Percentiles rank a stretch among this genome's conserved stretches.
Evolutionary conservation across 64 coral and sea anemone genomes (phyloP).

Genomic region (Orbicella faveolata): DNA sequence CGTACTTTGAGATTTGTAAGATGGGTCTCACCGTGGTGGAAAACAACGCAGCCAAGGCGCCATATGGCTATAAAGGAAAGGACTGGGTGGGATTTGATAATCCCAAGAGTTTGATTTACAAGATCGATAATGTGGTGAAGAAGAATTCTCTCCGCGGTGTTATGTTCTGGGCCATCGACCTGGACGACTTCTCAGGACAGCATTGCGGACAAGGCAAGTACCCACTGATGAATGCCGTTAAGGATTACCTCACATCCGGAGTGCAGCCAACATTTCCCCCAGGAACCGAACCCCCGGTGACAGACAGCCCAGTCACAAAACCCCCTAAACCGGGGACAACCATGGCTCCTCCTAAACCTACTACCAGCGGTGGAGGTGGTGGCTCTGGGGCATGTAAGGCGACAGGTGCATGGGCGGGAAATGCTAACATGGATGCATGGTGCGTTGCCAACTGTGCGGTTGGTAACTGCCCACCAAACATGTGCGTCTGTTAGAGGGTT

Average conservation of each 20-base stretch:
- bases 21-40: constrained; percentile 35
- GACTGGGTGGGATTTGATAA: constrained; percentile 64
- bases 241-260: constrained; percentile 39
- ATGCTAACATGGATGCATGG: constrained; percentile 76
- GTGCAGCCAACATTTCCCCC: no score
- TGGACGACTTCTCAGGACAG: constrained; percentile 66
- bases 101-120: constrained; percentile 54
- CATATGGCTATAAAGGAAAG: constrained; percentile 53
- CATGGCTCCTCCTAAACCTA: not conserved
- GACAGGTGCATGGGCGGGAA: constrained; percentile 52
- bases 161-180: constrained; percentile 71
- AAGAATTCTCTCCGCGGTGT: constrained; percentile 60
- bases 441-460: constrained; percentile 56
- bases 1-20: constrained; percentile 73
- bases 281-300: no score
- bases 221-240: constrained; percentile 74
- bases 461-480: constrained; percentile 46
- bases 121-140: constrained; percentile 58
- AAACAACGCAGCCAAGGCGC: constrained; percentile 56
- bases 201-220: constrained; percentile 76
- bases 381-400: constrained; percentile 32
- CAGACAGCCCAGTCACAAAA: not conserved
- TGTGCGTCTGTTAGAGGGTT: no score
- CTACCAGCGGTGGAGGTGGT: not conserved
- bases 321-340: not conserved